Conservation (phyloP, 1,140 invertebrate genomes). For the Latrodectus geometricus region DNA sequence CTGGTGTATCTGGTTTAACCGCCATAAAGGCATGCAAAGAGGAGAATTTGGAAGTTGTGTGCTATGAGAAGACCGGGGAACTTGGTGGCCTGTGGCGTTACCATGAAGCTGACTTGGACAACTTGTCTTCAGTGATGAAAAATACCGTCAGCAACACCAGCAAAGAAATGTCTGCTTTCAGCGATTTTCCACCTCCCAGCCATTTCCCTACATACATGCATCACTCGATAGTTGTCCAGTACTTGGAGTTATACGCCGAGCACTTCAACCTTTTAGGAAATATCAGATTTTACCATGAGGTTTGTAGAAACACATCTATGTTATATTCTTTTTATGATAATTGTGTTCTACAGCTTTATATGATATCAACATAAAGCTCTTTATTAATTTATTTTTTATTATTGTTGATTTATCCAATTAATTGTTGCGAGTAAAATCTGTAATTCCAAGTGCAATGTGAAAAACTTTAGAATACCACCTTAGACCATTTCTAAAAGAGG, state of each 20-base stretch:
- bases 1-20: no score
- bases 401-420: no score
- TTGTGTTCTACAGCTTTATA: neutral
- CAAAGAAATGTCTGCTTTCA: slow-evolving; percentile 63
- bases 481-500: no score
- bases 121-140: slow-evolving; percentile 66
- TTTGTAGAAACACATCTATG: neutral
- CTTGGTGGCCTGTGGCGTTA: slow-evolving; percentile 74
- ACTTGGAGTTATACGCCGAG: slow-evolving; percentile 69
- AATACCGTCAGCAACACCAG: slow-evolving; percentile 70
- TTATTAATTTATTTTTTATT: no score
- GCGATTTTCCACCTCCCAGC: slow-evolving; percentile 69
- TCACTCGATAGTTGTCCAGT: slow-evolving; percentile 68
- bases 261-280: slow-evolving; percentile 67
- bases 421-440: no score
- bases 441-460: no score
- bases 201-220: slow-evolving; percentile 70
- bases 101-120: slow-evolving; percentile 63
- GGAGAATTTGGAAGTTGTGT: slow-evolving; percentile 35
- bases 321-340: neutral
- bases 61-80: slow-evolving; percentile 64
- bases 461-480: no score
- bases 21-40: slow-evolving; percentile 56
- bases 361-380: no score
- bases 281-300: slow-evolving; percentile 67